Evolutionary conservation across 2,888 invertebrate species (phyloP), one percentile per base, ranked within the genome.

Genomic region (Iphiclides podalirius): DNA sequence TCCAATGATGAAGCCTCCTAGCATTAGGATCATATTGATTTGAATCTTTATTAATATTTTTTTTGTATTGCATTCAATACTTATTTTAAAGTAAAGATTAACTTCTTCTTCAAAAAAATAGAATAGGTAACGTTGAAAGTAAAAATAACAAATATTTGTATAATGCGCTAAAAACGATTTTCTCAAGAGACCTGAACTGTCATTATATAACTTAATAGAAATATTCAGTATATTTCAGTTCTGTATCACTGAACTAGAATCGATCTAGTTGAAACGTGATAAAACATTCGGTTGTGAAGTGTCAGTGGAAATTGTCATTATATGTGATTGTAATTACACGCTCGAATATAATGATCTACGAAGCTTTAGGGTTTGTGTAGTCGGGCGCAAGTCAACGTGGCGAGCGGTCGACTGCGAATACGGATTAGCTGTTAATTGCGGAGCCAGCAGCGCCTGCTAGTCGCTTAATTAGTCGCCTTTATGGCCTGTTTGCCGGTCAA

Each of bases 391-490:
- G 48, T 48, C 42, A 15, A 39, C 44, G 35, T 23, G 36, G 33
- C 35, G 13, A 45, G 42, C 43, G 42, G 54, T 45, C 40, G 53
- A 48, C 57, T 53, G 62, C 63, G 61, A 64, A 60, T 66, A 67
- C 56, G 59, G 64, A 66, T 70, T 68, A 70, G 60, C 59, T 64
- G 67, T 66, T 70, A 64, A 74, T 68, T 67, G 64, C 59, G 61
- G 58, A 53, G 60, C 56, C 58, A 53, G 62, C 61, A 61, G 61
- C 61, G 60, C 57, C 59, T 61, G 60, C 57, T 59, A 58, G 66
- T 61, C 61, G 67, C 66, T 75, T 76, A 77, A 80, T 80, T 78
- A 77, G 70, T 60, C 57, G 64, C 72, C 67, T 71, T 73, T 72
- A 77, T 66, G 70, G 72, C 60, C 58, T 72, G 72, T 75, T 76